Conservation (phyloP, 2,797 vertebrate species). For the Rhynchonycteris naso region DNA sequence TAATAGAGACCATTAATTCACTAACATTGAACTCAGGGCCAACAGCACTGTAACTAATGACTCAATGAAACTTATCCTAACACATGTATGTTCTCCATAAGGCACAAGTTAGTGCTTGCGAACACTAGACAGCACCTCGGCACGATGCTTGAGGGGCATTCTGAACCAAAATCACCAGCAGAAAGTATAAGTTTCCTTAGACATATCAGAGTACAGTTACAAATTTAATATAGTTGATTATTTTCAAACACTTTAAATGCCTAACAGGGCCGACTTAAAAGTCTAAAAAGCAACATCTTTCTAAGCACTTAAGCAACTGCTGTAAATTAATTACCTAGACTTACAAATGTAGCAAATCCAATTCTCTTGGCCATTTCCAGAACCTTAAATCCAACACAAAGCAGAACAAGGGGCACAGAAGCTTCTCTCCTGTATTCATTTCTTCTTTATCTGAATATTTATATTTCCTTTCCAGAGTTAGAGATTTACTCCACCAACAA, state of each 20-base stretch:
- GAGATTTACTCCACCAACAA: conserved; percentile 16
- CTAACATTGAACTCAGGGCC: background rate
- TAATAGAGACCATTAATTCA: background rate
- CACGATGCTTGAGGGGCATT: background rate
- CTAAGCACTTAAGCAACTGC: conserved; percentile 40
- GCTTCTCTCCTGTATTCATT: background rate
- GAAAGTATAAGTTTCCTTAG: conserved; percentile 50
- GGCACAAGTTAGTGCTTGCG: background rate
- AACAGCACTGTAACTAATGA: background rate
- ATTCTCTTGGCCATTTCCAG: conserved; percentile 46
- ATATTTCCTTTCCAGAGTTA: background rate
- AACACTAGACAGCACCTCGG: background rate
- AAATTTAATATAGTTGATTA: conserved; percentile 51
- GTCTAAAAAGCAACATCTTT: conserved; percentile 51
- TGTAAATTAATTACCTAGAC: conserved; percentile 51
- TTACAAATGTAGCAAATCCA: conserved; percentile 24
- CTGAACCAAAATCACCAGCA: background rate
- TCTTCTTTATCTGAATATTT: conserved; percentile 6
- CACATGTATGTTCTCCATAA: background rate
- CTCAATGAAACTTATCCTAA: background rate
- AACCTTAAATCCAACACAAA: conserved; percentile 49
- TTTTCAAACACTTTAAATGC: conserved; percentile 57
- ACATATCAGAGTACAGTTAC: conserved; percentile 62
- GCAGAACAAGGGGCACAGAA: conserved; percentile 11
- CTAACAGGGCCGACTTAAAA: conserved; percentile 36